Conservation (phyloP, 2,888 invertebrate genomes). For the Spisula solida region DNA sequence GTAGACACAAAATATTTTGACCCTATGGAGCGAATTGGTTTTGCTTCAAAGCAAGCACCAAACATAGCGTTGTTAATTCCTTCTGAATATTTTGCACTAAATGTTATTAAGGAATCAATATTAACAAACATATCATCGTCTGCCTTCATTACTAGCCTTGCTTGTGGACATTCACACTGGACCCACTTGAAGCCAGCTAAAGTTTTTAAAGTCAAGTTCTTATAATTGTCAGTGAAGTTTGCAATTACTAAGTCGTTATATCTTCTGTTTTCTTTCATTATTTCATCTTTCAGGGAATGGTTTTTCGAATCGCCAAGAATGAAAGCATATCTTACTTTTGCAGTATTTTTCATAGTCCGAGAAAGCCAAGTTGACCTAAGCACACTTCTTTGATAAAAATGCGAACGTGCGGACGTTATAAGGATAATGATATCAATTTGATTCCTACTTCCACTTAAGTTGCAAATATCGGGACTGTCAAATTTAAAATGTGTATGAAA, state of each 20-base stretch:
- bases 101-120: constrained; percentile 30
- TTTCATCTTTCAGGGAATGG: not conserved
- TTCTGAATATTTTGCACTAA: not conserved
- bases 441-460: not conserved
- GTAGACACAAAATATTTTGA: constrained; percentile 75
- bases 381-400: constrained; percentile 54
- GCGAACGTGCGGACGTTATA: constrained; percentile 56
- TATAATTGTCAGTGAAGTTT: constrained; percentile 69
- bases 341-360: constrained; percentile 56
- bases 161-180: constrained; percentile 55
- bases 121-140: constrained; percentile 82
- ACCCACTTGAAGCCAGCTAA: constrained; percentile 72
- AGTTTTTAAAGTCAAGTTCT: constrained; percentile 71
- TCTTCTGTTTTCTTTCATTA: constrained; percentile 53
- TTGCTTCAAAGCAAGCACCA: not conserved
- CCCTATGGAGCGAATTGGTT: constrained; percentile 52
- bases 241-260: constrained; percentile 68
- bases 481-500: constrained; percentile 7
- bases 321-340: constrained; percentile 64
- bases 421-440: constrained; percentile 60
- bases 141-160: constrained; percentile 68
- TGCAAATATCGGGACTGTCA: constrained; percentile 50
- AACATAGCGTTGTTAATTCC: not conserved
- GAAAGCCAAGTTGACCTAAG: constrained; percentile 69
- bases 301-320: constrained; percentile 59